Evolutionary conservation across 2,797 vertebrate genomes (phyloP), one percentile per base, ranked within the genome.

Genomic region (Novumbra hubbsi): DNA sequence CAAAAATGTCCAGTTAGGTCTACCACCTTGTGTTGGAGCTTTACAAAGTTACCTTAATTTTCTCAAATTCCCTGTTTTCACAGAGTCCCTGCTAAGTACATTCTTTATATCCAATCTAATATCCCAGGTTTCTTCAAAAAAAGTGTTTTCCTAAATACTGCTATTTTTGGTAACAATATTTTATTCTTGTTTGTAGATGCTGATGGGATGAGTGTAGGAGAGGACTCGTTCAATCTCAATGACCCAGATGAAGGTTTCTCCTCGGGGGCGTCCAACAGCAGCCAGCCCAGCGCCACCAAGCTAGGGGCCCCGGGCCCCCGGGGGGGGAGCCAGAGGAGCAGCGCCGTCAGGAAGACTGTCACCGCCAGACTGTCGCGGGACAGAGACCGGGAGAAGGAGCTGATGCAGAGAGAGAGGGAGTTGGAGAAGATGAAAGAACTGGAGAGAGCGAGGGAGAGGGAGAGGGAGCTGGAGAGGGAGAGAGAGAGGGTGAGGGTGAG

Each of bases 241-340:
- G 98, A 99, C 90, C 96, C 96, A 9, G 98, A 99, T 19, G 98
- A 99, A 90, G 98, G 98, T 57, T 99, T 99, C 93, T 98, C 98
- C 71, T 99, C 98, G 0, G 97, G 96, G 74, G 97, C 96, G 6
- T 99, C 97, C 16, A 96, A 96, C 91, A 98, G 96, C 93, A 98
- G 96, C 88, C 98, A 99, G 88, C 96, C 96, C 81, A 83, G 90
- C 63, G 96, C 94, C 78, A 93, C 94, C 89, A 96, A 91, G 72
- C 76, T 73, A 0, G 80, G 94, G 74, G 90, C 84, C 4, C 38
- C 76, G 64, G 88, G 87, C 49, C 86, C 86, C 68, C 89, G 67
- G 62, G 94, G 89, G 78, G 90, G 89, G 90, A 89, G 92, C 91
- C 88, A 91, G 88, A 92, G 84, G 88, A 90, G 90, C 84, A 89